Base-by-base conservation (phyloP, 2,113 vertebrate species). In the Grammomys dolichurus region DNA sequence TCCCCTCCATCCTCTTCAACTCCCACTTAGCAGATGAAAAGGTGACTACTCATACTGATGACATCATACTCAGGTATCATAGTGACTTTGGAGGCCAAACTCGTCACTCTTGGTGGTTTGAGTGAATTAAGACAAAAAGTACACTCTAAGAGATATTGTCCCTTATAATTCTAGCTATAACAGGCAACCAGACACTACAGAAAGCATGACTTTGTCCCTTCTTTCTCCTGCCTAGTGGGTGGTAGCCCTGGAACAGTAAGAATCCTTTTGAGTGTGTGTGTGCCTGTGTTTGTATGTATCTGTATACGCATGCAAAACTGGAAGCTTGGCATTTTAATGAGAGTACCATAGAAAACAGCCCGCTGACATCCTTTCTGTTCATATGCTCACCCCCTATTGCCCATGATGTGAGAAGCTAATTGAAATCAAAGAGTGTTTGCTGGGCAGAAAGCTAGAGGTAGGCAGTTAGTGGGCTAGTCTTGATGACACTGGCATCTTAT, bases 271-370 rank as follows among this genome's bases (percentile, higher is more conserved):
- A 5, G 36, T 72, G 28, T 26, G 46, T 48, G 77, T n/a, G n/a
- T 20, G 31, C n/a, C 43, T 22, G 17, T 90, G 65, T 58, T 73
- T 54, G 54, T 11, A 9, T 5, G 54, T 20, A 33, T 65, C 40
- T 72, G 40, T 1, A 22, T 20, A 63, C 43, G 63, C 11, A 28
- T 7, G n/a, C 33, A 51, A 54, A 31, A 54, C 9, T 48, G 40
- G 40, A 78, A 93, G 36, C 28, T 24, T 43, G 31, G 36, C 19
- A 95, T 92, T 54, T 86, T 90, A 88, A 76, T 72, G 56, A 84
- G 33, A 13, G 51, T 77, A 28, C 43, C 67, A 48, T 80, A n/a
- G 82, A 56, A 84, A 80, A n/a, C 1, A 85, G 51, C 40, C 22
- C 10, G 9, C 5, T 51, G 67, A 3, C 2, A 28, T 43, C 26